Evolutionary conservation across 30 jellyfish, hydroid and myxozoan genomes (phyloP).

Genomic region (Hydractinia echinata): DNA sequence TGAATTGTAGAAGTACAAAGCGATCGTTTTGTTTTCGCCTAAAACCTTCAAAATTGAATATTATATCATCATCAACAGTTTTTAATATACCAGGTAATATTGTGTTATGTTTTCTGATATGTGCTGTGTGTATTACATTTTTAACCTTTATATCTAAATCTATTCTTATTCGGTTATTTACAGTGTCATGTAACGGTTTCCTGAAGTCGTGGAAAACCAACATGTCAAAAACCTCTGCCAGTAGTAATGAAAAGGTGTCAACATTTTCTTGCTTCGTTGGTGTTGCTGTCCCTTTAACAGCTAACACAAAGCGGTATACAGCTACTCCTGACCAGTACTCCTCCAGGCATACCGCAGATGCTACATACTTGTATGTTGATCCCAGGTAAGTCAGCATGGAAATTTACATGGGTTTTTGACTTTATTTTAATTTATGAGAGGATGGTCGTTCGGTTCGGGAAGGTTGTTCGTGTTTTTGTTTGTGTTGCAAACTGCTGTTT

Average conservation of each 20-base stretch:
- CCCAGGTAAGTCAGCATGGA: background rate
- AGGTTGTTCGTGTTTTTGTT: no score
- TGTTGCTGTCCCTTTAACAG: background rate
- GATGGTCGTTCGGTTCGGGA: no score
- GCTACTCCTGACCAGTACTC: background rate
- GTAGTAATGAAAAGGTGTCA: slow-evolving; percentile 1
- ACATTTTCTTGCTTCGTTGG: slow-evolving; percentile 6
- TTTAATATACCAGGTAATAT: no score
- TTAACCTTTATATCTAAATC: no score
- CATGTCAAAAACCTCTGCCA: background rate
- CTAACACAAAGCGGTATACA: background rate
- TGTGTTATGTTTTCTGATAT: no score
- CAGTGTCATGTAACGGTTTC: background rate
- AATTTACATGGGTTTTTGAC: no score
- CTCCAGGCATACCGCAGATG: background rate
- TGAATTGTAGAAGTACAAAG: background rate
- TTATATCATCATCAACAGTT: no score
- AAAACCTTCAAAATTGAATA: background rate
- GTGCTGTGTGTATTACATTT: no score
- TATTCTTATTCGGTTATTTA: background rate
- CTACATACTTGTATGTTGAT: slow-evolving; percentile 1
- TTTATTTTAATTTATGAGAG: no score
- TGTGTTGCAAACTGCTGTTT: no score
- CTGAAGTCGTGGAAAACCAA: background rate
- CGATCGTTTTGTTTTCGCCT: slow-evolving; percentile 2